Base-by-base conservation (phyloP, 1,140 invertebrate species). In the Tenebrio molitor region DNA sequence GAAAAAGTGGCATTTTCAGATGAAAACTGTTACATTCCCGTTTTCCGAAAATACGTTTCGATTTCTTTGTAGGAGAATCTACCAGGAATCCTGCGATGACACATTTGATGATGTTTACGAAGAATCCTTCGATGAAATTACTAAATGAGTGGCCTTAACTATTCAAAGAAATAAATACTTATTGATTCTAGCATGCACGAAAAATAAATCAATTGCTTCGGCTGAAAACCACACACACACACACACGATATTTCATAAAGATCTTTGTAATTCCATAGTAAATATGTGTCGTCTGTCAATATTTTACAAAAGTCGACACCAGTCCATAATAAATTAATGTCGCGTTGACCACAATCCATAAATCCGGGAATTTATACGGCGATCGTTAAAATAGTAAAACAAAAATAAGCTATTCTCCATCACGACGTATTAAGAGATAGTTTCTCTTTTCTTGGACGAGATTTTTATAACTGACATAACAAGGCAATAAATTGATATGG, bases 391-490 rank as follows among this genome's bases (percentile, higher is more conserved):
- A 46, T 5, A 46, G 2, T 16, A 16, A 46, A 15, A 46, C 14
- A n/a, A 46, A 44, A 46, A 46, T 46, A 46, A 46, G 42, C 14
- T 16, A 15, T 17, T n/a, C n/a, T 46, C 16, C 14, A 16, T 46
- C 42, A 16, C n/a, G 17, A 15, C 2, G 17, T 46, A 46, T 16
- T 17, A 33, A 33, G 29, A 33, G 42, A 46, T 46, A 46, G 6
- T 46, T 1, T 46, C 1, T 15, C n/a, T 46, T 46, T 16, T 17
- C 42, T 6, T 16, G 12, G 42, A 1, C 42, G 29, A 46, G 12
- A 46, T 16, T 46, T 46, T 46, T 15, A 46, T 16, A 44, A 44
- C 41, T 44, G 41, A 6, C 41, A 44, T 44, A 44, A 44, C 41
- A 16, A 46, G 42, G 42, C 42, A 12, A 46, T 46, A 46, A 46